Percentiles rank a stretch among this genome's conserved stretches.
Evolutionary conservation across 1,140 invertebrate species (phyloP).

Genomic region (Papilio helenus): DNA sequence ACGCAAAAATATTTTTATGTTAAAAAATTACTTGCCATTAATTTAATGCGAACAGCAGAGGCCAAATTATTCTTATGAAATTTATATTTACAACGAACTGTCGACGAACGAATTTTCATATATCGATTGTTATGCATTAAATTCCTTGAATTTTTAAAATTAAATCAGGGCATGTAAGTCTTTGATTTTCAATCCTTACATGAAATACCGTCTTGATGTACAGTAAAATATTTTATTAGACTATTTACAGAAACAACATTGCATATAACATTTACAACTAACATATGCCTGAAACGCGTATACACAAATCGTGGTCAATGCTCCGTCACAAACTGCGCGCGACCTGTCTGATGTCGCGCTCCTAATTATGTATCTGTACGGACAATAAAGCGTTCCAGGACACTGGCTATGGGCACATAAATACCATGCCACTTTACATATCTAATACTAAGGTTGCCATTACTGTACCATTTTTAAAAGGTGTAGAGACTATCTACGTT

Average conservation of each 20-base stretch:
- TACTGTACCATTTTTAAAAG: too few relatives aligned
- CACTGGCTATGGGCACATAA: conserved; percentile 13
- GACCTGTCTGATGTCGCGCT: conserved; percentile 44
- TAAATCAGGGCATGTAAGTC: too few relatives aligned
- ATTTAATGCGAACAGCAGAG: not conserved
- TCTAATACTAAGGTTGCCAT: not conserved
- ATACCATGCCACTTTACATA: conserved; percentile 1
- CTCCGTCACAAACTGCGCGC: conserved; percentile 47
- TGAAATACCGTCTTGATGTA: too few relatives aligned
- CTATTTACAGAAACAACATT: not conserved
- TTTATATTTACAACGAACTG: not conserved
- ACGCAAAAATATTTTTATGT: conserved; percentile 19
- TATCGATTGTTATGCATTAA: not conserved
- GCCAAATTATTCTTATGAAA: not conserved
- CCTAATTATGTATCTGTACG: conserved; percentile 35
- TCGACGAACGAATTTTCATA: not conserved
- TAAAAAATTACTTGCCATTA: conserved; percentile 24
- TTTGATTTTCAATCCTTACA: too few relatives aligned
- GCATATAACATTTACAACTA: not conserved
- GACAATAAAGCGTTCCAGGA: conserved; percentile 3
- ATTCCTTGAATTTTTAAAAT: too few relatives aligned
- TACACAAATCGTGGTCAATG: conserved; percentile 52
- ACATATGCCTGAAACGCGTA: conserved; percentile 22
- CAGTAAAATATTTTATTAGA: too few relatives aligned
- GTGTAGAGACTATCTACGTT: too few relatives aligned